Conservation (phyloP, 35 echinoderm and acorn worm species). For the Holothuria glaberrima region DNA sequence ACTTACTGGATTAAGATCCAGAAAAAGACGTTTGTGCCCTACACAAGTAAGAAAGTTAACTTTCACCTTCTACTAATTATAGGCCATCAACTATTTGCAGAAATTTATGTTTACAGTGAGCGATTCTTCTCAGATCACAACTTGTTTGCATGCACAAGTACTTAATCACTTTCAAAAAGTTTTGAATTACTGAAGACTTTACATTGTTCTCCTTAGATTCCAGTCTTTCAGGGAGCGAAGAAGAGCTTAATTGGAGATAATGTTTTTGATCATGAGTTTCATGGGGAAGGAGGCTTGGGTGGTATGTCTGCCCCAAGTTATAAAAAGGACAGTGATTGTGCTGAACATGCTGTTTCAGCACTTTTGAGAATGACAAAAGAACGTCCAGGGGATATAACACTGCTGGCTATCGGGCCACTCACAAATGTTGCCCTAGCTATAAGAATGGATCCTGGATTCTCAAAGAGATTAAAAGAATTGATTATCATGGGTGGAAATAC, state of each 20-base stretch:
- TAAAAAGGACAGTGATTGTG: constrained; percentile 34
- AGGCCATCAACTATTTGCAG: no score
- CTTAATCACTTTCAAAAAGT: no score
- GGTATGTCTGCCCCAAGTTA: constrained; percentile 36
- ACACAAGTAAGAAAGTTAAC: no score
- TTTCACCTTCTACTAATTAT: no score
- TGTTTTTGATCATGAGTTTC: constrained; percentile 24
- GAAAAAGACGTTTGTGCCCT: no score
- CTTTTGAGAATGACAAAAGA: constrained; percentile 84
- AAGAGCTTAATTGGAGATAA: constrained; percentile 36
- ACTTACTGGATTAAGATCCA: no score
- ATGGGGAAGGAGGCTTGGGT: constrained; percentile 88
- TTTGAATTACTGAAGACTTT: not conserved
- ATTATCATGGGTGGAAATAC: constrained; percentile 94
- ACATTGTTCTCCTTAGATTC: constrained; percentile 56
- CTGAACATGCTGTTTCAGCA: constrained; percentile 83
- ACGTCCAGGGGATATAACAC: constrained; percentile 77
- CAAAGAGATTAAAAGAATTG: constrained; percentile 77
- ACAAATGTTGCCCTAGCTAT: constrained; percentile 92
- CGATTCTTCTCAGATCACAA: no score
- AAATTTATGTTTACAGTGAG: no score
- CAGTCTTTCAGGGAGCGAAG: constrained; percentile 72
- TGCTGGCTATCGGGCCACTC: constrained; percentile 93
- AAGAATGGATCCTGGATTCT: constrained; percentile 84
- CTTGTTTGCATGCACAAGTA: no score